Evolutionary conservation across 2,797 vertebrate species (phyloP).

Genomic region (Sebastiscus albofasciatus): DNA sequence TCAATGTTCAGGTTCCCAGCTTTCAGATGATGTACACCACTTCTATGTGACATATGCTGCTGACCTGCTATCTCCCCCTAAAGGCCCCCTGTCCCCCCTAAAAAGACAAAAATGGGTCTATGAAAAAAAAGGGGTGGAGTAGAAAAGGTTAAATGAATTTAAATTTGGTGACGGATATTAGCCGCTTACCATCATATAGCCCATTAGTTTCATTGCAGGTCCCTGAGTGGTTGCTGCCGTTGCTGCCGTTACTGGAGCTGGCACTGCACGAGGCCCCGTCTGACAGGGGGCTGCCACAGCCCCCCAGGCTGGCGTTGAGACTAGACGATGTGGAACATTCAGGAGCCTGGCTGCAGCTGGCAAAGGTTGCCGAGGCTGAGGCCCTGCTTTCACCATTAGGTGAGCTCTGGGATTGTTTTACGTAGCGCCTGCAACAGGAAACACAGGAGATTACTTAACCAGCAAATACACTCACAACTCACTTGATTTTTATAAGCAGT

Average conservation of each 20-base stretch:
- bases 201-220: conserved; percentile 88
- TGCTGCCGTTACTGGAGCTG: conserved; percentile 79
- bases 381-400: conserved; percentile 79
- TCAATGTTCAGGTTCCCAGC: too few species aligned
- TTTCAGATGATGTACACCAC: too few species aligned
- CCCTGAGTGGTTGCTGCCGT: conserved; percentile 80
- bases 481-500: background rate
- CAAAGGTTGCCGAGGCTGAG: conserved; percentile 74
- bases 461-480: background rate
- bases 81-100: too few species aligned
- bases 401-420: conserved; percentile 83
- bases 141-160: background rate
- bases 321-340: conserved; percentile 77
- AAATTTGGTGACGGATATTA: background rate
- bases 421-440: conserved; percentile 86
- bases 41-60: too few species aligned
- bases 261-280: conserved; percentile 82
- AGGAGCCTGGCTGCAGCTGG: conserved; percentile 77
- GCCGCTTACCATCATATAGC: conserved; percentile 87
- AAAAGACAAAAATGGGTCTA: too few species aligned
- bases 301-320: conserved; percentile 63
- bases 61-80: too few species aligned
- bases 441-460: background rate
- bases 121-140: too few species aligned
- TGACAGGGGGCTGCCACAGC: conserved; percentile 73